Conservation (phyloP, 2,888 invertebrate species). For the Tenthredo mesomela region DNA sequence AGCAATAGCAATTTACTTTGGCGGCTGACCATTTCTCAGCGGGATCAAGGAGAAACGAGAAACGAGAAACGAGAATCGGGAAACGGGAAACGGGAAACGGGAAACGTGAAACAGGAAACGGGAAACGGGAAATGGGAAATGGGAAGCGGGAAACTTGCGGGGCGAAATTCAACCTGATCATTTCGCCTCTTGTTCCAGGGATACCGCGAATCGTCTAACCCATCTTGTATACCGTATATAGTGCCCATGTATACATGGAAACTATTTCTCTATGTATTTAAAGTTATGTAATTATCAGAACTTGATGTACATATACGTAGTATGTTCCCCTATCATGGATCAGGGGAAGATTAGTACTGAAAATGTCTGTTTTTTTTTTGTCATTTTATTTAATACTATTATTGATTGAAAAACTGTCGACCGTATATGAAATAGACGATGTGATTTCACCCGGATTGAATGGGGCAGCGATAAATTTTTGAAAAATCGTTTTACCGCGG, state of each 20-base stretch:
- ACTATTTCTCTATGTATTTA: not conserved
- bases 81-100: not conserved
- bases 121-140: slow-evolving; percentile 1
- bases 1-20: slow-evolving; percentile 3
- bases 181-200: slow-evolving; percentile 14
- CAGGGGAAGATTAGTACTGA: not conserved
- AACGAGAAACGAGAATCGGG: not conserved
- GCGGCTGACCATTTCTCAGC: slow-evolving; percentile 21
- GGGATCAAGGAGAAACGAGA: not conserved
- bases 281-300: not conserved
- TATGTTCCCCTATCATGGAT: not conserved
- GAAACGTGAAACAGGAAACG: slow-evolving; percentile 7
- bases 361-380: not conserved
- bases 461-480: slow-evolving; percentile 1
- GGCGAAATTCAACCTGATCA: not conserved
- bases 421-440: not conserved
- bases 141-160: not conserved
- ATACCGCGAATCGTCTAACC: not conserved
- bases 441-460: not conserved
- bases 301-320: not conserved
- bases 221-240: not conserved
- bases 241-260: not conserved
- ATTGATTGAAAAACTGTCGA: not conserved
- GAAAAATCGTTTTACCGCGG: not conserved
- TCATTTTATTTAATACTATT: not conserved